These are phyloP conservation scores for Cartodere bifasciata DNA, from an alignment of 2,888 invertebrate species.

Conservation along the genomic window DNA sequence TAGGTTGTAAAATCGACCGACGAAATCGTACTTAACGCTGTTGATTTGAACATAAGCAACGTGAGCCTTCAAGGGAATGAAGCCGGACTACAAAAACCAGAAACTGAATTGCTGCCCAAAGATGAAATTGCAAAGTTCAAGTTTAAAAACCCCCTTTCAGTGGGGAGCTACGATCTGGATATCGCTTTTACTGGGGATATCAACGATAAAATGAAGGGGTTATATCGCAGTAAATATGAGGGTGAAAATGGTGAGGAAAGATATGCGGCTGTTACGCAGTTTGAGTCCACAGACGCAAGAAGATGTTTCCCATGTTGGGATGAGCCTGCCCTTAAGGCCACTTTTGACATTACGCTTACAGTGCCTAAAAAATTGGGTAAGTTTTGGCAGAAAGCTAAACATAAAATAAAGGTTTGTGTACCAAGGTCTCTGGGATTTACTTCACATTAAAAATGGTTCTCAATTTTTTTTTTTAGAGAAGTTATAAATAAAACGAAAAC, in stretches of 20 bases:
- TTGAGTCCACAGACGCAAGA: constrained; percentile 82
- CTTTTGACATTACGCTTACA: constrained; percentile 77
- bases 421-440: too few relatives aligned
- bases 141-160: constrained; percentile 47
- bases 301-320: constrained; percentile 95
- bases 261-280: constrained; percentile 84
- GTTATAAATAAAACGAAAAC: too few relatives aligned
- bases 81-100: constrained; percentile 29
- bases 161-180: constrained; percentile 45
- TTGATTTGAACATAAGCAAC: constrained; percentile 58
- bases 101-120: constrained; percentile 33
- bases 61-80: constrained; percentile 44
- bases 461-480: too few relatives aligned
- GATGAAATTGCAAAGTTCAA: constrained; percentile 58
- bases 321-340: constrained; percentile 91
- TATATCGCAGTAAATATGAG: constrained; percentile 81
- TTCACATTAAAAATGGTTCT: too few relatives aligned
- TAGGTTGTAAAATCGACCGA: constrained; percentile 57
- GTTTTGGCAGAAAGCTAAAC: too few relatives aligned
- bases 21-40: constrained; percentile 61
- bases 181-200: constrained; percentile 72
- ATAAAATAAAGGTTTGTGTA: too few relatives aligned
- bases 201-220: constrained; percentile 90
- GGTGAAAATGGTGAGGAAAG: constrained; percentile 62
- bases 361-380: constrained; percentile 56